phyloP scores from a whole-genome alignment of 2,888 invertebrate genomes.

The Caenorhabditis sinica region DNA sequence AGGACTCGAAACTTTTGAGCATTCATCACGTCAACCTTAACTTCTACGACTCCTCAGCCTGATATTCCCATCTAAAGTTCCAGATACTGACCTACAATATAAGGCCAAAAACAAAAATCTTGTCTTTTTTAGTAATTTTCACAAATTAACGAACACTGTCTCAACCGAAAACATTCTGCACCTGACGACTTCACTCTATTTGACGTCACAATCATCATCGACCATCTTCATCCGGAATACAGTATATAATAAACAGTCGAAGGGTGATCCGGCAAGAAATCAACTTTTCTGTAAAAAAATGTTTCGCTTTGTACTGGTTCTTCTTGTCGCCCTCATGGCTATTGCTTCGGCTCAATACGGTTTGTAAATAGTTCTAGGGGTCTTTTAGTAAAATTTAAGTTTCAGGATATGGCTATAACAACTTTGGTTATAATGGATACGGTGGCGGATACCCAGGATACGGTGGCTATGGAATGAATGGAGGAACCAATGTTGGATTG shows the following conservation, averaged over 20 bases:
- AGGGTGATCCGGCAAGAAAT: background rate
- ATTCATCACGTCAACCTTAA: too few species aligned
- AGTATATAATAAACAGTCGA: background rate
- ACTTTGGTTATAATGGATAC: slow-evolving; percentile 16
- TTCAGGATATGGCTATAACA: slow-evolving; percentile 2
- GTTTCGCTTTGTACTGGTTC: slow-evolving; percentile 28
- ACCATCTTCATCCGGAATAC: slow-evolving; percentile 16
- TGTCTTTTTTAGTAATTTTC: too few species aligned
- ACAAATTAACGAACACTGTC: background rate
- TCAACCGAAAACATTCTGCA: slow-evolving; percentile 9
- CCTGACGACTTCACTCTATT: slow-evolving; percentile 3
- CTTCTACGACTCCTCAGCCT: too few species aligned
- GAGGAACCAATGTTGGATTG: background rate
- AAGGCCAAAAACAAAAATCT: background rate
- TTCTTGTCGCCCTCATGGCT: background rate
- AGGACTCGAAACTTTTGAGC: too few species aligned
- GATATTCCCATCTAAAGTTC: too few species aligned
- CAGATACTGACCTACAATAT: background rate
- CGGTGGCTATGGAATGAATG: slow-evolving; percentile 20
- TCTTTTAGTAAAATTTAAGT: background rate
- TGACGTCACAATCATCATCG: background rate
- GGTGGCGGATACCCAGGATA: slow-evolving; percentile 23
- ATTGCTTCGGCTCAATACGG: slow-evolving; percentile 12
- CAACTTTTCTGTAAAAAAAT: background rate
- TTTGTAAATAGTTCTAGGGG: background rate